Evolutionary conservation across 2,888 invertebrate genomes (phyloP).

Genomic region (Lepidocyrtoides sp.): DNA sequence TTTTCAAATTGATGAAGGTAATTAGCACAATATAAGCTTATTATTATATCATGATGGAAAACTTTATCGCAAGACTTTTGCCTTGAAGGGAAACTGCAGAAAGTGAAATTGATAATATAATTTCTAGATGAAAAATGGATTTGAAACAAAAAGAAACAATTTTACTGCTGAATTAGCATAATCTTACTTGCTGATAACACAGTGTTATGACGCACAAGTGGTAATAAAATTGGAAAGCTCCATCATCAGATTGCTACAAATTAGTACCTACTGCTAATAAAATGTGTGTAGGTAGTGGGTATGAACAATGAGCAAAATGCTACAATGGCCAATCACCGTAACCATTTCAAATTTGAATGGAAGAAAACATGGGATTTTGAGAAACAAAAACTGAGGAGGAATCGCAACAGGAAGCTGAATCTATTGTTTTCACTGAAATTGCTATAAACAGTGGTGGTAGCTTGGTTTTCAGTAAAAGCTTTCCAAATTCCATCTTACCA

Average conservation of each 20-base stretch:
- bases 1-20: constrained; percentile 11
- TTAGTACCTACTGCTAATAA: not conserved
- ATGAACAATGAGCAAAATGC: not conserved
- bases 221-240: constrained; percentile 39
- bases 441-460: no score
- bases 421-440: constrained; percentile 40
- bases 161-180: constrained; percentile 35
- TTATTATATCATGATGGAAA: not conserved
- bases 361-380: not conserved
- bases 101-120: constrained; percentile 43
- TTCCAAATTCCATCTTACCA: not conserved
- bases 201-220: not conserved
- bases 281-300: not conserved
- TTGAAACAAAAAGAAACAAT: not conserved
- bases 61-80: not conserved
- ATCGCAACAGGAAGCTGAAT: constrained; percentile 65
- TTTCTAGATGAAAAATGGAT: not conserved
- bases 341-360: not conserved
- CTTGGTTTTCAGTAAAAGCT: no score
- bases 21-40: not conserved
- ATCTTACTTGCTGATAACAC: not conserved
- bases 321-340: not conserved
- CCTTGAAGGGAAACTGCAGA: constrained; percentile 2
- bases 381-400: not conserved
- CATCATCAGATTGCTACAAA: not conserved